A percentile compares a stretch with the other conserved stretches of the same genome.
Conservation (phyloP, 2,797 vertebrate species). For the Eleutherodactylus coqui region DNA sequence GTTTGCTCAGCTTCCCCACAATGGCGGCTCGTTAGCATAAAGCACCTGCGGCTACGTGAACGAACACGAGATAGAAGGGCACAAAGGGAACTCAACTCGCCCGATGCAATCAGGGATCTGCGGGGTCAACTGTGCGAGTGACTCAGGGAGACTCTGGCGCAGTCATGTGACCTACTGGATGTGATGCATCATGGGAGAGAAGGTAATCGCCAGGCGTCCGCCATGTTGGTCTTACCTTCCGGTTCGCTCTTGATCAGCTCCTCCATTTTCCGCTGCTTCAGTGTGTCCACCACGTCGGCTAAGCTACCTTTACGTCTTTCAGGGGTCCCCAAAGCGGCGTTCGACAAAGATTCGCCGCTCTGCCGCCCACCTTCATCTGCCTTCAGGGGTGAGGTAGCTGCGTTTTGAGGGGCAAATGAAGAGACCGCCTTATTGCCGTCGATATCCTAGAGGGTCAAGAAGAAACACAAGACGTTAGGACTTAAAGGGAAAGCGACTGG, state of each 20-base stretch:
- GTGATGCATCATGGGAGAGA: background rate
- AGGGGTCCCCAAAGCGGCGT: slow-evolving; percentile 87
- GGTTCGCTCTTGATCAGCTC: slow-evolving; percentile 98
- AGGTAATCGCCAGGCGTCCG: background rate
- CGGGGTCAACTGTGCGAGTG: background rate
- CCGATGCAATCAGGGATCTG: background rate
- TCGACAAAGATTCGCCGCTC: slow-evolving; percentile 84
- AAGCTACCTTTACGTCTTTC: slow-evolving; percentile 97
- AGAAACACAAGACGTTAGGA: background rate
- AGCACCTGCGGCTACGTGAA: background rate
- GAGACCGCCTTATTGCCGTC: slow-evolving; percentile 94
- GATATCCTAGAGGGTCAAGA: slow-evolving; percentile 81
- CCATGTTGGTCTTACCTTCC: slow-evolving; percentile 85
- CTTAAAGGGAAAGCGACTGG: too few species aligned
- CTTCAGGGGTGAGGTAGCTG: slow-evolving; percentile 97
- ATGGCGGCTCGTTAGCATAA: background rate
- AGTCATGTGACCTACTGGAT: too few species aligned
- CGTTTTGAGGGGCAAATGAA: slow-evolving; percentile 93
- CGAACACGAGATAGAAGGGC: background rate
- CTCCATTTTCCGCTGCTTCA: slow-evolving; percentile 99
- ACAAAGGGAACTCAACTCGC: background rate
- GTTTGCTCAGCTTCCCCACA: slow-evolving; percentile 2
- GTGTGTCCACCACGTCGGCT: slow-evolving; percentile 95
- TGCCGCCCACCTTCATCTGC: slow-evolving; percentile 90
- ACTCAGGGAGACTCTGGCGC: too few species aligned